Evolutionary conservation across 2,113 vertebrate species (phyloP).

Genomic region (Pipa parva): DNA sequence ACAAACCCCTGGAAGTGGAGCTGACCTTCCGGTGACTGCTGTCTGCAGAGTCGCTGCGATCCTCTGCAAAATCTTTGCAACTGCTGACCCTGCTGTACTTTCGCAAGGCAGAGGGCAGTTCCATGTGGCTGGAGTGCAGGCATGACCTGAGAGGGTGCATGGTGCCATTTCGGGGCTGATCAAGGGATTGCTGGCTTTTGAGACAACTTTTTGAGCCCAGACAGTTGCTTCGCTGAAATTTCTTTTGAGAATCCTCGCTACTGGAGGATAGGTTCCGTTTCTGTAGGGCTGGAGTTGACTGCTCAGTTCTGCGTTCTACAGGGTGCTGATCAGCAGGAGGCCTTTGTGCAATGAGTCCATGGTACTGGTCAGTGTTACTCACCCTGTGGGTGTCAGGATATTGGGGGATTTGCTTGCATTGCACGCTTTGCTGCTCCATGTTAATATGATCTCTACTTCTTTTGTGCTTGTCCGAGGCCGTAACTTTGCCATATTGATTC

Average conservation of each 20-base stretch:
- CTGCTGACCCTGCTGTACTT: constrained; percentile 64
- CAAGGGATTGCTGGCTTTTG: constrained; percentile 37
- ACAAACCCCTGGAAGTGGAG: constrained; percentile 73
- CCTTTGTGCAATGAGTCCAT: constrained; percentile 19
- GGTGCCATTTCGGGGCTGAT: constrained; percentile 42
- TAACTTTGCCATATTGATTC: constrained; percentile 29
- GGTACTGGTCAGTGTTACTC: constrained; percentile 24
- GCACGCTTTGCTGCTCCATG: constrained; percentile 52
- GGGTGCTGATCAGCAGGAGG: constrained; percentile 50
- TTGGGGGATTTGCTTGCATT: constrained; percentile 47
- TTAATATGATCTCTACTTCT: constrained; percentile 49
- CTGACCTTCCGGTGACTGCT: constrained; percentile 74
- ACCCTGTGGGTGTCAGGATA: constrained; percentile 45
- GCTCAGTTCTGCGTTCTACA: constrained; percentile 50
- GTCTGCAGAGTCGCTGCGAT: constrained; percentile 66
- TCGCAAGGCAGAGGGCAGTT: constrained; percentile 55
- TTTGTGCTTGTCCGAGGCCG: constrained; percentile 32
- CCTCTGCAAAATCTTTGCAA: constrained; percentile 65
- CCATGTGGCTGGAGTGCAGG: constrained; percentile 55
- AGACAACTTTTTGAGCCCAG: constrained; percentile 43
- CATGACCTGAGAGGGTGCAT: constrained; percentile 49
- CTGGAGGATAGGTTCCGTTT: constrained; percentile 55
- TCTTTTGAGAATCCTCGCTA: constrained; percentile 55
- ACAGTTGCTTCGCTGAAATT: constrained; percentile 38
- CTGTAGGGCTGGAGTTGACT: constrained; percentile 46